Base-by-base conservation (phyloP, 2,888 invertebrate species). In the Ischnura elegans region DNA sequence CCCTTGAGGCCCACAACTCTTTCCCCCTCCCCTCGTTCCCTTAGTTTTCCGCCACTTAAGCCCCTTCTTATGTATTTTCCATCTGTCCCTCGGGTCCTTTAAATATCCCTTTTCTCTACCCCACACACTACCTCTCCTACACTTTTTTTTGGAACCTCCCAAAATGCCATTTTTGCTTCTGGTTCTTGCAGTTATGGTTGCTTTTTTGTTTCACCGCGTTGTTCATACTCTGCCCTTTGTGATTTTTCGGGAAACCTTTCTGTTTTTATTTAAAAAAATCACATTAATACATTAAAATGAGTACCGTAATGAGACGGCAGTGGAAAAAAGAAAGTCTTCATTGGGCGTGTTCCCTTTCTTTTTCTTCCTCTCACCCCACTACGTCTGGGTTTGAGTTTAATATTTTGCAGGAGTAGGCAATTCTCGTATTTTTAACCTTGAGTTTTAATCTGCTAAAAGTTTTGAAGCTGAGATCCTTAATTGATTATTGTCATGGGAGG, bases 221-320 rank as follows among this genome's bases (percentile, higher is more conserved):
- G 76, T 76, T 36, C 76, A 76, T 36, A 76, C 16, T 36, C 76
- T 76, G 61, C 61, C 61, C 8, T 61, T 61, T 61, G 61, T 61
- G 61, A 61, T 61, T 61, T 61, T 61, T 61, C 10, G 61, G 21
- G 25, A 25, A 5, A 6, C n/a, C 25, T 61, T 61, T 25, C 25
- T 61, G 21, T 76, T 76, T 76, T 36, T 36, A 5, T 36, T 10
- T 76, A 10, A 10, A 2, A 36, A 36, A 76, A 76, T 76, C 76
- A 76, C 76, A 76, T 76, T 76, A 76, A 76, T 76, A 16, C 76
- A 76, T 76, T 76, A 76, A 76, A 76, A 76, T 76, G 76, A 76
- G 36, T 76, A 76, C 36, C 29, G 36, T 76, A 36, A 76, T 76
- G 13, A 76, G 76, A 76, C 8, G 76, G 76, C 13, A 76, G 13